Conservation (phyloP, 2,797 vertebrate species). For the Lithobates pipiens region DNA sequence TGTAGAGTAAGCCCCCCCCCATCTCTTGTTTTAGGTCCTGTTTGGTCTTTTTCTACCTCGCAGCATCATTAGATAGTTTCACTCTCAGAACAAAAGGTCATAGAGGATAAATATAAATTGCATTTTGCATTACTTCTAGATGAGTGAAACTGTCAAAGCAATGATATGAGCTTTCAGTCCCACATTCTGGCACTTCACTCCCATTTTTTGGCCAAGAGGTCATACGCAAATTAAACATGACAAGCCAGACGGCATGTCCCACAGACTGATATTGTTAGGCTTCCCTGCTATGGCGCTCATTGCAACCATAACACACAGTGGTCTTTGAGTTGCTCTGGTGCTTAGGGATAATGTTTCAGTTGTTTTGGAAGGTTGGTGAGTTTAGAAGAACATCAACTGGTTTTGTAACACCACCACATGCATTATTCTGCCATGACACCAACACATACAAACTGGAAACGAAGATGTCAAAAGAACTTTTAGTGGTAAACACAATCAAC, state of each 20-base stretch:
- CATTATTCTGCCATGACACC: neutral
- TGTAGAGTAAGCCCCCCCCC: constrained; percentile 77
- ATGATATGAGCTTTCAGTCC: constrained; percentile 97
- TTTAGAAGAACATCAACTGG: constrained; percentile 19
- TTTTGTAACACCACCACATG: neutral
- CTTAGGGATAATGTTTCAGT: constrained; percentile 41
- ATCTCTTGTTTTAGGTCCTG: constrained; percentile 78
- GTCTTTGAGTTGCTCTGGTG: constrained; percentile 66
- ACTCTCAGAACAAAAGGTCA: constrained; percentile 87
- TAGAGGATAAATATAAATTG: constrained; percentile 95
- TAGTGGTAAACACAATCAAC: neutral
- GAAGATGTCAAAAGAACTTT: neutral
- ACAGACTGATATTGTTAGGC: constrained; percentile 90
- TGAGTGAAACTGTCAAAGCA: constrained; percentile 98
- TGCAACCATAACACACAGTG: constrained; percentile 81
- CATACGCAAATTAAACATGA: constrained; percentile 98
- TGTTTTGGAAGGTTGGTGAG: constrained; percentile 11
- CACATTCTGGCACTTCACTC: constrained; percentile 94
- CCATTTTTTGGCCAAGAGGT: constrained; percentile 90
- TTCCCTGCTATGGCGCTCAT: constrained; percentile 80
- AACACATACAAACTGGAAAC: neutral
- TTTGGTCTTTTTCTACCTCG: constrained; percentile 73
- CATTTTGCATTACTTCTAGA: constrained; percentile 98
- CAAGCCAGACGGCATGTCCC: constrained; percentile 93
- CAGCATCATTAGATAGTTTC: constrained; percentile 85